These are phyloP conservation scores for Cuniculus paca DNA, from an alignment of 2,797 vertebrate genomes.

Conservation along the genomic window DNA sequence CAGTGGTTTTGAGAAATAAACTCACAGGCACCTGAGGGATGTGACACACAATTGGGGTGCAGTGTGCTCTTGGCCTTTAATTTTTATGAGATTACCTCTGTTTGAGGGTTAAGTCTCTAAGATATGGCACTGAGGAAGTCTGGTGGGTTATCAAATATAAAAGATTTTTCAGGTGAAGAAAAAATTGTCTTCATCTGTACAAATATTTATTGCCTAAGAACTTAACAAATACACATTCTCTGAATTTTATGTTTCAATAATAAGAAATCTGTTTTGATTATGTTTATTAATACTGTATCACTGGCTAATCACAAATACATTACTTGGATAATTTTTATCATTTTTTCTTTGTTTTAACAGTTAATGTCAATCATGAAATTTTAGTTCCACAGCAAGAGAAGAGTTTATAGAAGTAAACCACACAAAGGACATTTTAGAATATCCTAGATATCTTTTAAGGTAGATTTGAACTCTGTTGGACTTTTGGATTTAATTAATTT, in stretches of 20 bases:
- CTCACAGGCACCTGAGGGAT: not conserved
- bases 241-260: conserved; percentile 1
- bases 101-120: conserved; percentile 49
- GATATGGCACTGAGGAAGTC: not conserved
- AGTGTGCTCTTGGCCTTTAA: conserved; percentile 47
- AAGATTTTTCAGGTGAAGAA: not conserved
- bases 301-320: not conserved
- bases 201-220: conserved; percentile 13
- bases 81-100: conserved; percentile 70
- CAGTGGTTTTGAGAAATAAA: conserved; percentile 2
- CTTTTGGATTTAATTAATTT: not conserved
- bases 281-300: not conserved
- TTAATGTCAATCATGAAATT: not conserved
- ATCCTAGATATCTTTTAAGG: not conserved
- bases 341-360: not conserved
- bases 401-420: not conserved
- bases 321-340: not conserved
- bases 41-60: not conserved
- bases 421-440: not conserved
- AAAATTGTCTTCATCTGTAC: not conserved
- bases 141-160: conserved; percentile 66
- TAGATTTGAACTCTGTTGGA: not conserved
- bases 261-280: conserved; percentile 14
- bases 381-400: not conserved
- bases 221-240: not conserved